phyloP scores from a whole-genome alignment of 2,888 invertebrate species.

The Linnaemya vulpina region DNA sequence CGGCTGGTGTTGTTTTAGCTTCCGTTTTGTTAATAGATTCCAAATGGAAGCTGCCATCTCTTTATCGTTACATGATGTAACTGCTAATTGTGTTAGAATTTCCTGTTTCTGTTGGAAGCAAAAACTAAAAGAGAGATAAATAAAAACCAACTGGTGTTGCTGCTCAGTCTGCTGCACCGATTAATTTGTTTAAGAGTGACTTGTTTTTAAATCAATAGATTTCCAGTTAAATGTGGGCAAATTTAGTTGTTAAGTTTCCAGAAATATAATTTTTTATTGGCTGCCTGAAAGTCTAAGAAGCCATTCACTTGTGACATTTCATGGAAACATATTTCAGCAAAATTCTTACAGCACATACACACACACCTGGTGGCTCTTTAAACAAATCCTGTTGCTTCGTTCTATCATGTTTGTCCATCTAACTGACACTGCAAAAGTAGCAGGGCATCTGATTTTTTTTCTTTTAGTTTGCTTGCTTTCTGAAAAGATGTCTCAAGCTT shows the following conservation, averaged over 20 bases:
- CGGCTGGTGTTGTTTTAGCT: conserved; percentile 1
- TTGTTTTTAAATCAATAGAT: conserved; percentile 20
- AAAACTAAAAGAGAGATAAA: no score
- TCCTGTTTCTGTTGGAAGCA: conserved; percentile 36
- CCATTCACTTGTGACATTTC: conserved; percentile 45
- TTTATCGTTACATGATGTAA: conserved; percentile 58
- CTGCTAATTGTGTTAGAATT: conserved; percentile 62
- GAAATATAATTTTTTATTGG: conserved; percentile 14
- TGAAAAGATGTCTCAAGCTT: conserved; percentile 56
- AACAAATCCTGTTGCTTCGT: conserved; percentile 1
- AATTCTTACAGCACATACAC: conserved; percentile 21
- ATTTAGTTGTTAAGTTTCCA: neutral
- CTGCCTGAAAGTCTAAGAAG: conserved; percentile 43
- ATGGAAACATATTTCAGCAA: conserved; percentile 36
- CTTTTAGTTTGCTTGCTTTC: neutral
- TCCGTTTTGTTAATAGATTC: conserved; percentile 39
- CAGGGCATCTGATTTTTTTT: conserved; percentile 14
- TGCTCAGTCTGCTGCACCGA: neutral
- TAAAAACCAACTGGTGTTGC: neutral
- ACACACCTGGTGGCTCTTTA: conserved; percentile 57
- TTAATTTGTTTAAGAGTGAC: conserved; percentile 42
- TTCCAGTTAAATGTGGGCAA: neutral
- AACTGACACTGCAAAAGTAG: neutral
- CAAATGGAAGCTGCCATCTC: neutral
- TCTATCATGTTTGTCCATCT: neutral